These are phyloP conservation scores for Sceloporus tristichus DNA, from an alignment of 2,113 vertebrate species.

Conservation along the genomic window DNA sequence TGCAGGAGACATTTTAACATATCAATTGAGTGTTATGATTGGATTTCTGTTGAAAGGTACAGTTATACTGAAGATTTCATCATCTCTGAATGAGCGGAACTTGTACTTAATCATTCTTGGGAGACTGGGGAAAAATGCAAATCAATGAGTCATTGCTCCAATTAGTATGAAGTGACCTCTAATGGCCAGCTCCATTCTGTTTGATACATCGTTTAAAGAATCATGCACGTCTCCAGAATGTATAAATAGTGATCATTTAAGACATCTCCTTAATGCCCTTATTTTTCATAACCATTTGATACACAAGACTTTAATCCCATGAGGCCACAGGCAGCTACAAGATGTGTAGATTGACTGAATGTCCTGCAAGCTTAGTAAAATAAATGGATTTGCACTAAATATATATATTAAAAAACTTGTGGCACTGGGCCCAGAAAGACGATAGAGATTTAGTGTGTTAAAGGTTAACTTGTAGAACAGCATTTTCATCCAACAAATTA, in stretches of 20 bases:
- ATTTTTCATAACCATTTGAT: constrained; percentile 28
- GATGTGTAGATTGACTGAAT: not conserved
- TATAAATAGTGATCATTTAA: constrained; percentile 35
- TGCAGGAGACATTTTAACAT: not conserved
- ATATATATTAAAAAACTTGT: not conserved
- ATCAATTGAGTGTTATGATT: not conserved
- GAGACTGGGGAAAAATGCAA: constrained; percentile 54
- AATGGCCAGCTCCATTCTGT: constrained; percentile 48
- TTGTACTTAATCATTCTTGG: constrained; percentile 46
- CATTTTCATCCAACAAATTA: constrained; percentile 30
- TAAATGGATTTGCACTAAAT: constrained; percentile 6
- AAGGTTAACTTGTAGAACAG: constrained; percentile 32
- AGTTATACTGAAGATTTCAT: constrained; percentile 19
- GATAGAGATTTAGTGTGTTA: constrained; percentile 15
- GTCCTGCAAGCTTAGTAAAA: not conserved
- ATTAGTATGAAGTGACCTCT: constrained; percentile 61
- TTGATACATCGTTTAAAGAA: constrained; percentile 56
- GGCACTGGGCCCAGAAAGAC: not conserved
- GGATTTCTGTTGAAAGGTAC: not conserved
- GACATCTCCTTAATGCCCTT: constrained; percentile 25
- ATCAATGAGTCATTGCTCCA: constrained; percentile 63
- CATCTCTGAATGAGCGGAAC: constrained; percentile 39
- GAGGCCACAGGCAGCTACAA: not conserved
- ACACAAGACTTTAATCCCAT: constrained; percentile 32
- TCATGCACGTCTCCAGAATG: constrained; percentile 47